These are phyloP conservation scores for Apantesis nais DNA, from an alignment of 2,888 invertebrate genomes.

Conservation along the genomic window DNA sequence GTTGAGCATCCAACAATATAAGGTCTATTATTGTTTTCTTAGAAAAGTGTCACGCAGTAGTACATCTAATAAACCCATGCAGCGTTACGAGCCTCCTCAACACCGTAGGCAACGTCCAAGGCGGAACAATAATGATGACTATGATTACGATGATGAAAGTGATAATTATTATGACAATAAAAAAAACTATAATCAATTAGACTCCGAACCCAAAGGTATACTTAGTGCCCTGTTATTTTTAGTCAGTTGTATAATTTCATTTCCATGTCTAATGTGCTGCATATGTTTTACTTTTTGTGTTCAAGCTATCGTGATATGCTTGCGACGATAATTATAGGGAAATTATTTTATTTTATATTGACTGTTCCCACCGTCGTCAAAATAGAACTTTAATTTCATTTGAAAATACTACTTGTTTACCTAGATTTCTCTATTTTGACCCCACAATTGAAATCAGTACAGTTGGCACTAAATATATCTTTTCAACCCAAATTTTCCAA, in stretches of 20 bases:
- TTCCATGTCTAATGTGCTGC: slow-evolving; percentile 1
- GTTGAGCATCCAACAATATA: slow-evolving; percentile 1
- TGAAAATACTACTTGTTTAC: no score
- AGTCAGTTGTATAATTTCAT: background rate
- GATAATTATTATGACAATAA: background rate
- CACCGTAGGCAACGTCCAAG: background rate
- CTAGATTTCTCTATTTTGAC: background rate
- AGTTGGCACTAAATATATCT: no score
- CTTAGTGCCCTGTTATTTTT: background rate
- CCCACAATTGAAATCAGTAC: background rate
- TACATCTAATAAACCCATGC: background rate
- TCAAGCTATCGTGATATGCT: background rate
- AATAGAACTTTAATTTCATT: no score
- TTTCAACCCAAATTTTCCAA: background rate
- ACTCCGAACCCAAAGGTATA: background rate
- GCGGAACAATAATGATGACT: background rate
- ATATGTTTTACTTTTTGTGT: background rate
- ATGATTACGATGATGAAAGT: background rate
- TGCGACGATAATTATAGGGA: background rate
- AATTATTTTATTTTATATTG: background rate
- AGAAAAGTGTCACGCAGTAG: background rate
- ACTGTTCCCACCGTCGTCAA: background rate
- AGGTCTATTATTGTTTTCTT: slow-evolving; percentile 10
- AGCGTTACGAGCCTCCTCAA: background rate
- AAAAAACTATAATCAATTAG: background rate